Percentiles rank a stretch among this genome's conserved stretches.
phyloP scores from a whole-genome alignment of 2,797 vertebrate species.

The Tarsius wallacei region DNA sequence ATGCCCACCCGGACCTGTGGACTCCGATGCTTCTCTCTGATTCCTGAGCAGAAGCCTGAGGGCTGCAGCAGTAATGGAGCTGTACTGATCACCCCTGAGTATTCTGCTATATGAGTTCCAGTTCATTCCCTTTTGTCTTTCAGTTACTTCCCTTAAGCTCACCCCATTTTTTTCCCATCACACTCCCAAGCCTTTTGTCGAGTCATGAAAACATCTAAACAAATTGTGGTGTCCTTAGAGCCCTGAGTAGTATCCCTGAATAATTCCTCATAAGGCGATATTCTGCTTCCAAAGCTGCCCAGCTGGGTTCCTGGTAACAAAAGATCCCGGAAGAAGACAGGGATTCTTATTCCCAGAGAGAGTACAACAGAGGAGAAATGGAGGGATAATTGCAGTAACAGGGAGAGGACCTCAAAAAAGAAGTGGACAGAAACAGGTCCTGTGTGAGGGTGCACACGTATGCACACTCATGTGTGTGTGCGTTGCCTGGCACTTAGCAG shows the following conservation, averaged over 20 bases:
- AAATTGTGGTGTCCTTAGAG: not conserved
- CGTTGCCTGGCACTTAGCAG: not conserved
- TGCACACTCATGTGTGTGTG: too few species aligned
- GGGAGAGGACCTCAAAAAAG: not conserved
- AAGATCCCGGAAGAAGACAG: not conserved
- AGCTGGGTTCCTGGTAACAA: not conserved
- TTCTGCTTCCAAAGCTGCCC: not conserved
- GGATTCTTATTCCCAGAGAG: not conserved
- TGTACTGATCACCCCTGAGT: too few species aligned
- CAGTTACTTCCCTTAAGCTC: not conserved
- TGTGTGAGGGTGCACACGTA: too few species aligned
- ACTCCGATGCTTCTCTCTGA: not conserved
- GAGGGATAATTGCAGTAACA: not conserved
- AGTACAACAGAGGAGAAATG: not conserved
- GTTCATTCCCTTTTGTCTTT: not conserved
- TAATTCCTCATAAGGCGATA: not conserved
- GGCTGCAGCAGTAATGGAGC: not conserved
- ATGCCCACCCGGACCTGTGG: not conserved
- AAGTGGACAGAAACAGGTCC: not conserved
- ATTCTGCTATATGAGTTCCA: not conserved
- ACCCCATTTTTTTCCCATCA: not conserved
- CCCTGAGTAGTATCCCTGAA: not conserved
- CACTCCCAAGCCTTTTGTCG: not conserved
- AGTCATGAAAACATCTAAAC: conserved; percentile 34
- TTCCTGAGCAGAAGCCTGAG: not conserved